Base-by-base conservation (phyloP, 2,888 invertebrate genomes). In the Calliopum simillimum region DNA sequence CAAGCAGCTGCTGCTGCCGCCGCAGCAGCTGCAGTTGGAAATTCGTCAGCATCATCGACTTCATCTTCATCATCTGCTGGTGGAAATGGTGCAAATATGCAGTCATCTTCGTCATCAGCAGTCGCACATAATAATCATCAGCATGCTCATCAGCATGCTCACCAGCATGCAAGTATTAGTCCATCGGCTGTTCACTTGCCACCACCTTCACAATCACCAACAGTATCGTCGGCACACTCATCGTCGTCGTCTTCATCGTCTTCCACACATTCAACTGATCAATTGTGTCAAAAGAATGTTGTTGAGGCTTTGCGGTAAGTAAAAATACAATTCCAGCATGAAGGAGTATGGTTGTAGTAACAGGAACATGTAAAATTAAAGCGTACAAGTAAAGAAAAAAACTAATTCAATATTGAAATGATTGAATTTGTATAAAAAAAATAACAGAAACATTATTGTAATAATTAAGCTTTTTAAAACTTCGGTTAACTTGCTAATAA, bases 231-330 rank as follows among this genome's bases (percentile, higher is more conserved):
- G 41, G 67, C 66, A 19, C 67, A 70, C 23, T 71, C 71, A 41
- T 68, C 70, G 6, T 69, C 73, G 21, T 71, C 71, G 8, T 81
- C 82, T 8, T 78, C 80, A 1, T 76, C 80, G 47, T 77, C 79
- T 67, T 78, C 82, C 69, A 76, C 79, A n/a, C 82, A 83, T 72
- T 78, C 82, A 19, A 80, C 80, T 4, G 84, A 82, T 68, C 83
- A 81, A 71, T 74, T 80, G 56, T 76, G 78, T 21, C 84, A 84
- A 68, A 85, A 85, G 71, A 83, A 78, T 74, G 80, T 82, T 2
- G 85, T 82, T 2, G 85, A 85, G 23, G 79, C 80, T 4, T 78
- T 85, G 71, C 81, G 85, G 85, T 84, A 59, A 78, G 76, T 64
- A 33, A 33, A 1, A 33, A 33, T 33, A 33, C 63, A 19, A 13